These are phyloP conservation scores for Pachyrhynchus sulphureomaculatus DNA, from an alignment of 1,140 invertebrate species.

Conservation along the genomic window DNA sequence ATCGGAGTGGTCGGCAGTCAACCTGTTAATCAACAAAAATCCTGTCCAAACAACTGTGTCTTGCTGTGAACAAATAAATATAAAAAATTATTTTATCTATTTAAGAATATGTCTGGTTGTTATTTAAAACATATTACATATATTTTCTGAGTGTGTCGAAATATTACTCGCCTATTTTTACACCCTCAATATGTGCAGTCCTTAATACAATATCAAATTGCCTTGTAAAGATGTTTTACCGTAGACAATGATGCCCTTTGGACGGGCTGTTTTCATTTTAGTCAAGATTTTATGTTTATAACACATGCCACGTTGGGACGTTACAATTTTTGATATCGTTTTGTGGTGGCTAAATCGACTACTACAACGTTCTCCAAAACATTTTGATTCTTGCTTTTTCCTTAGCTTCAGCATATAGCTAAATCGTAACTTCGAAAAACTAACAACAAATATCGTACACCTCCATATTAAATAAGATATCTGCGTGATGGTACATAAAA, in stretches of 20 bases:
- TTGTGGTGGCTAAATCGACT: background rate
- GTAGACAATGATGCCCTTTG: background rate
- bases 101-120: background rate
- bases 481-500: too few species aligned
- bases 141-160: background rate
- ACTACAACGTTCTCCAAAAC: background rate
- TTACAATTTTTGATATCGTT: background rate
- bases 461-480: too few species aligned
- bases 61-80: too few species aligned
- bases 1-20: too few species aligned
- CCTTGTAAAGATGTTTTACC: constrained; percentile 14
- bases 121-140: background rate
- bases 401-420: too few species aligned
- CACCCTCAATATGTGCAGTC: constrained; percentile 10
- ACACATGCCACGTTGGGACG: background rate
- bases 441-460: too few species aligned
- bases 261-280: background rate
- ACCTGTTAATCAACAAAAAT: too few species aligned
- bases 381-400: too few species aligned
- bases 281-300: background rate
- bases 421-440: too few species aligned
- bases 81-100: background rate
- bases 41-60: too few species aligned
- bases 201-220: constrained; percentile 19
- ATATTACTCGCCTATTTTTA: constrained; percentile 10